Evolutionary conservation across 2,113 vertebrate genomes (phyloP), one percentile per base, ranked within the genome.

Genomic region (Oncorhynchus kisutch): DNA sequence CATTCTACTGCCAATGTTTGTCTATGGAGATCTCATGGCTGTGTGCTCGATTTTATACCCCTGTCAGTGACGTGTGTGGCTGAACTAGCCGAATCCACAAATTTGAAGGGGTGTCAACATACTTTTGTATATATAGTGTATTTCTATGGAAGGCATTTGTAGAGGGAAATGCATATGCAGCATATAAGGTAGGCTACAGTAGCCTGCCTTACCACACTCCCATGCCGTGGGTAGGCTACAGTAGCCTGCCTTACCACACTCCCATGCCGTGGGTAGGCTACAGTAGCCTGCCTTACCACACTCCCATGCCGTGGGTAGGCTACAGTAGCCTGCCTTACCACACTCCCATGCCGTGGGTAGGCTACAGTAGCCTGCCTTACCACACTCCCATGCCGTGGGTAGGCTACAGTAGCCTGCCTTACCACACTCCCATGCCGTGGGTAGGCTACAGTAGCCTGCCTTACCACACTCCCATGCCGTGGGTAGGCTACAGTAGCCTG

Each of bases 91-190:
- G 0, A 39, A 39, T 39, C 39, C 39, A 39, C 1, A 9, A 2
- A 39, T 39, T 45, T 45, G 39, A 45, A 45, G 2, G 0, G 39
- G 39, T 45, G 39, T 45, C 39, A 9, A 45, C 39, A 45, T 45
- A 45, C 39, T 1, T 45, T 45, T 45, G 76, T 81, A 71, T 76
- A 79, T 80, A 81, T 80, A 74, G 67, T 20, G 7, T 59, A 74
- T 81, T 81, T 68, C 77, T 75, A 82, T 87, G 82, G 86, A 82
- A 88, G 87, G 79, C 82, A 88, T 82, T 91, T 89, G 18, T 68
- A 9, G 77, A 75, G 84, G 82, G 86, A 88, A 88, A 82, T 86
- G 80, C 84, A 82, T 88, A 51, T 86, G 72, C 89, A 83, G 83
- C 80, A 85, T 85, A 79, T 87, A 20, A 12, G 13, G 62, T 12